Conservation (phyloP, 2,888 invertebrate species). For the Globia sparganii region DNA sequence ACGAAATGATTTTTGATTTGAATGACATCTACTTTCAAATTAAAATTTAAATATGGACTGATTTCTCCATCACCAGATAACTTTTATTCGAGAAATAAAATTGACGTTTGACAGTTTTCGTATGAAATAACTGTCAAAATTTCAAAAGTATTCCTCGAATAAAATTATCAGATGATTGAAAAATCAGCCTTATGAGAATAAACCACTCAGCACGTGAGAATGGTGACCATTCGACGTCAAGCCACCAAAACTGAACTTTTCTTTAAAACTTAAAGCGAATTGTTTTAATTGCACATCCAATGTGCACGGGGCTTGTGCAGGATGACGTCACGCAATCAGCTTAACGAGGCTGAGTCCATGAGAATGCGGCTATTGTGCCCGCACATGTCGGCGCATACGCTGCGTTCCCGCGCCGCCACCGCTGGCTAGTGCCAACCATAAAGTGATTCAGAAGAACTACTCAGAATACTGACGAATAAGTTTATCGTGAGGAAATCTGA, state of each 20-base stretch:
- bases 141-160: too few relatives aligned
- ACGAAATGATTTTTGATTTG: too few relatives aligned
- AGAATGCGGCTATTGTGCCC: conserved; percentile 89
- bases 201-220: not conserved
- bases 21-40: too few relatives aligned
- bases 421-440: conserved; percentile 1
- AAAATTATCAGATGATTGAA: too few relatives aligned
- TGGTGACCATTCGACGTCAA: not conserved
- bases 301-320: conserved; percentile 72
- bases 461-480: not conserved
- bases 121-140: too few relatives aligned
- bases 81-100: too few relatives aligned
- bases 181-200: too few relatives aligned
- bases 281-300: conserved; percentile 68
- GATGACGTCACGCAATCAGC: conserved; percentile 90
- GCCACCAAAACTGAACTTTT: conserved; percentile 5
- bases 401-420: conserved; percentile 70
- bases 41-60: too few relatives aligned
- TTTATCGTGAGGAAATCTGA: not conserved
- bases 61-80: too few relatives aligned
- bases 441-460: conserved; percentile 19
- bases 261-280: conserved; percentile 16
- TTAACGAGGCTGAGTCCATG: conserved; percentile 89
- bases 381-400: conserved; percentile 89
- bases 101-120: too few relatives aligned